These are phyloP conservation scores for Auanema sp. DNA, from an alignment of 2,888 invertebrate species.

Conservation along the genomic window DNA sequence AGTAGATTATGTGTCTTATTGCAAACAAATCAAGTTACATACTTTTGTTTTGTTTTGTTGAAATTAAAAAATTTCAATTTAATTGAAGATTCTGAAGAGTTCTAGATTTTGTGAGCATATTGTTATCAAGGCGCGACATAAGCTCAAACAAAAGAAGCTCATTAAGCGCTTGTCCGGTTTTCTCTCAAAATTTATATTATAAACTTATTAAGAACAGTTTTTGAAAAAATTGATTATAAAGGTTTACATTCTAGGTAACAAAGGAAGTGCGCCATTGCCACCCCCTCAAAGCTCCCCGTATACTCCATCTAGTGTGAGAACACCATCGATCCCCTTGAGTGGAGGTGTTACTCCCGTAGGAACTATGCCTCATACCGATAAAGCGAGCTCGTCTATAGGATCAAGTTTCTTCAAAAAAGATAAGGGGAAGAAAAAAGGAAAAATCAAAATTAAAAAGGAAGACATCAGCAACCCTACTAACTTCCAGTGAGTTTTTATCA, in stretches of 20 bases:
- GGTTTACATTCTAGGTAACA: too few relatives aligned
- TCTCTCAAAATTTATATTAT: neutral
- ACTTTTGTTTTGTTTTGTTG: too few relatives aligned
- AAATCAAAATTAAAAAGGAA: conserved; percentile 55
- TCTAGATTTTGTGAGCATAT: neutral
- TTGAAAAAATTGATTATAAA: neutral
- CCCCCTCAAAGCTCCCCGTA: conserved; percentile 34
- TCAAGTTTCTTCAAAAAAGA: conserved; percentile 10
- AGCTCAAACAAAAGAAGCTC: conserved; percentile 7
- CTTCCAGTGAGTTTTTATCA: conserved; percentile 63
- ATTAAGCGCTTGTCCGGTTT: conserved; percentile 5
- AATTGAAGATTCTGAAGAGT: too few relatives aligned
- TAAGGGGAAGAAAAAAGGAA: conserved; percentile 44
- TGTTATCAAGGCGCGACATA: conserved; percentile 7
- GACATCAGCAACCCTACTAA: conserved; percentile 62
- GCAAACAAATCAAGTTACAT: too few relatives aligned
- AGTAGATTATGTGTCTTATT: too few relatives aligned
- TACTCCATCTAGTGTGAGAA: conserved; percentile 24
- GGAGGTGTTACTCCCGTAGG: conserved; percentile 40
- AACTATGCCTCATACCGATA: conserved; percentile 28
- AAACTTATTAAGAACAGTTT: neutral
- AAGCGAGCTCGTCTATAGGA: conserved; percentile 19
- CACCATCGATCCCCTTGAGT: conserved; percentile 7
- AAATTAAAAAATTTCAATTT: too few relatives aligned
- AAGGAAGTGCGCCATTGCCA: conserved; percentile 9